phyloP scores from a whole-genome alignment of 2,888 invertebrate species.

The Sinhomidia bicolor region DNA sequence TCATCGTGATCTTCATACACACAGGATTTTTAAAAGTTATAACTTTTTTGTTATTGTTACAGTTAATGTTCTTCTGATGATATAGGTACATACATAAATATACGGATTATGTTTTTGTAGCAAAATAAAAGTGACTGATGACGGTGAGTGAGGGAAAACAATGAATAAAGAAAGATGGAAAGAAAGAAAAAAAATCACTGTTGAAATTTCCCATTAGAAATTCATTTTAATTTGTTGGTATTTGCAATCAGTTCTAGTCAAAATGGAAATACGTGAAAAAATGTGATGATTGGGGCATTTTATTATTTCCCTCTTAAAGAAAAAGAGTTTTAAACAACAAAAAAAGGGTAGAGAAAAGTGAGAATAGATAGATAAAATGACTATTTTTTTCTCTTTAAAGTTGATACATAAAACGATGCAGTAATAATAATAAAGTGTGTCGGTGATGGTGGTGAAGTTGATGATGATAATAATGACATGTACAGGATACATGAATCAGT shows the following conservation, averaged over 20 bases:
- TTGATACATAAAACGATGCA: too few relatives aligned
- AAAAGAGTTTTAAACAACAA: conserved; percentile 11
- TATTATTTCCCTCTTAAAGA: conserved; percentile 34
- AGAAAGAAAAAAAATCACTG: conserved; percentile 25
- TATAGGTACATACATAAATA: neutral
- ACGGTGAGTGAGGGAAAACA: neutral
- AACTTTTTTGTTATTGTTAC: too few relatives aligned
- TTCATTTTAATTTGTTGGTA: conserved; percentile 60
- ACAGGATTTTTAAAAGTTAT: too few relatives aligned
- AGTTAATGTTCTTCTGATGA: neutral
- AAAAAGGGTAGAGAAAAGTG: neutral
- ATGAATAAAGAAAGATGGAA: too few relatives aligned
- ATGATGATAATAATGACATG: conserved; percentile 24
- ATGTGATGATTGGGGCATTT: conserved; percentile 37
- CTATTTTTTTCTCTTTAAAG: conserved; percentile 7
- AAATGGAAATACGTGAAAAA: conserved; percentile 56
- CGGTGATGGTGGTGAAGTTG: neutral
- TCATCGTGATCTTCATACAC: too few relatives aligned
- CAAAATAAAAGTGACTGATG: conserved; percentile 17
- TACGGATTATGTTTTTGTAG: too few relatives aligned
- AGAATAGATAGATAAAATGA: neutral
- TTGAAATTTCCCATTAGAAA: conserved; percentile 40
- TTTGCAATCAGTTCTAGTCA: conserved; percentile 62
- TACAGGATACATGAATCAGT: conserved; percentile 22
- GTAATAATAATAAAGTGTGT: conserved; percentile 21